Conservation (phyloP, 2,797 vertebrate genomes). For the Stomatorhinus walkeri region DNA sequence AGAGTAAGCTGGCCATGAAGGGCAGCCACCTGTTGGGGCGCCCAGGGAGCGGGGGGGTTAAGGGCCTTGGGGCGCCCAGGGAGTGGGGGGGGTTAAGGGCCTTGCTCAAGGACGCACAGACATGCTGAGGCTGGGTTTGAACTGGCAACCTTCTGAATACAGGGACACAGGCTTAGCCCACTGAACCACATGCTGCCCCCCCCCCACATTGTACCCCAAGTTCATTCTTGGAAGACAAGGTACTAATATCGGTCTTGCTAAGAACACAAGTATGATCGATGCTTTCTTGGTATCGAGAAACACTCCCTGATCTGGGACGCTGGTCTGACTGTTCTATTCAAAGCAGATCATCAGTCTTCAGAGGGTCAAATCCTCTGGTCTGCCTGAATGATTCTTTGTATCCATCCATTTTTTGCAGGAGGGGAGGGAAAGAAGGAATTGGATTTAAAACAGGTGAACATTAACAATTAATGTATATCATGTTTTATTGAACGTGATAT, state of each 20-base stretch:
- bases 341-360: not conserved
- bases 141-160: not conserved
- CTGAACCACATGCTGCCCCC: not conserved
- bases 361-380: not conserved
- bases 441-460: not conserved
- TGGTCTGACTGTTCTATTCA: not conserved
- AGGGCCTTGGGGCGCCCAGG: not conserved
- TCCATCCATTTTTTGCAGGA: not conserved
- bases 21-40: not conserved
- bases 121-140: not conserved
- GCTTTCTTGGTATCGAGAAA: not conserved
- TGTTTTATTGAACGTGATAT: constrained; percentile 29
- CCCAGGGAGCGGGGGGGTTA: not conserved
- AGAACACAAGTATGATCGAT: not conserved
- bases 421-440: not conserved
- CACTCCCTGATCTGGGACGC: not conserved
- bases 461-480: constrained; percentile 20
- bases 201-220: not conserved
- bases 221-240: not conserved
- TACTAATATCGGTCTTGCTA: not conserved
- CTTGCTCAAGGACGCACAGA: not conserved
- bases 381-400: not conserved
- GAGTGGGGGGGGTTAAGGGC: not conserved
- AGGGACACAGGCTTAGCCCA: not conserved
- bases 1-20: not conserved